These are phyloP conservation scores for Rynchops niger DNA, from an alignment of 2,113 vertebrate species.

Conservation along the genomic window DNA sequence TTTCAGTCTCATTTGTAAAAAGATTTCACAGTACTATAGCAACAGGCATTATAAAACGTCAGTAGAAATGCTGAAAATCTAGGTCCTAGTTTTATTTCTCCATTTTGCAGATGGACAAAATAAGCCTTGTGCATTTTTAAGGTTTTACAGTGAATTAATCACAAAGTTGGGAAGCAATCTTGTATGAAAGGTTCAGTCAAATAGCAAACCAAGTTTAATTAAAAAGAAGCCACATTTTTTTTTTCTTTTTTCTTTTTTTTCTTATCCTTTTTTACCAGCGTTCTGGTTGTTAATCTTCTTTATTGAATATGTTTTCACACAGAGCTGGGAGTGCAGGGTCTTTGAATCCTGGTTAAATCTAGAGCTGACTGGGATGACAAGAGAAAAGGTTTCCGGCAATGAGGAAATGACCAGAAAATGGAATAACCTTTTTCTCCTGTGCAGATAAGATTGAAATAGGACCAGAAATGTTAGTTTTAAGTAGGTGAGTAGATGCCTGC, in stretches of 20 bases:
- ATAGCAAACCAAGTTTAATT: background rate
- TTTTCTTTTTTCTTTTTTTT: no score
- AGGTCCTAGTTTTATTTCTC: background rate
- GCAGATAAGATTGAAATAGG: background rate
- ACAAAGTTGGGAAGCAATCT: background rate
- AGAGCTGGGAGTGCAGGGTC: background rate
- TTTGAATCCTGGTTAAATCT: background rate
- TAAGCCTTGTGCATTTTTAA: background rate
- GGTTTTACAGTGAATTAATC: background rate
- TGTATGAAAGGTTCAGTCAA: background rate
- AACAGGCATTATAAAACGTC: constrained; percentile 17
- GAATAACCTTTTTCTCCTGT: background rate
- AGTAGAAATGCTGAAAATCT: background rate
- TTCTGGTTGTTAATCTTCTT: background rate
- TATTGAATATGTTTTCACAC: background rate
- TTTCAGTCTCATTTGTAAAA: constrained; percentile 40
- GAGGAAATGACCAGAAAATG: background rate
- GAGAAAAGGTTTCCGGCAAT: background rate
- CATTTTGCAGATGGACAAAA: background rate
- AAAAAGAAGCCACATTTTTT: background rate
- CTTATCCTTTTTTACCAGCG: background rate
- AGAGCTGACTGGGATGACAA: background rate
- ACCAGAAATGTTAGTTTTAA: background rate
- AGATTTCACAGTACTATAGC: constrained; percentile 15
- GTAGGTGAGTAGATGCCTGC: background rate